phyloP scores from a whole-genome alignment of 2,113 vertebrate species.

The Myocastor coypus region DNA sequence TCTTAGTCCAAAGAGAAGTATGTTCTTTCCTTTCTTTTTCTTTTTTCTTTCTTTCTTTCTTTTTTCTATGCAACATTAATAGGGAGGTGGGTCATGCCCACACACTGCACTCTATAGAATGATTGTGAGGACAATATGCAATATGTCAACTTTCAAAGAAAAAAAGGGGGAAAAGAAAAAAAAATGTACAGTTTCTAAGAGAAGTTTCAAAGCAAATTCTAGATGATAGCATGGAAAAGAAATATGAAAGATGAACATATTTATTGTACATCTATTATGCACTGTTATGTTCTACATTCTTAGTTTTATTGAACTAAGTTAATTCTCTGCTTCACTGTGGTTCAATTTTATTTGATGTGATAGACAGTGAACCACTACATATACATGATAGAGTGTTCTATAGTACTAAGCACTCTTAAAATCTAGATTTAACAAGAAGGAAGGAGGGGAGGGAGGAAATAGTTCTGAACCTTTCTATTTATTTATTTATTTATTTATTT shows the following conservation, averaged over 20 bases:
- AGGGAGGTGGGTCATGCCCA: too few relatives aligned
- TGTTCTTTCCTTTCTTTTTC: too few relatives aligned
- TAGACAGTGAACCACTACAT: neutral
- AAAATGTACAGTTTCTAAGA: neutral
- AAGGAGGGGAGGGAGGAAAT: too few relatives aligned
- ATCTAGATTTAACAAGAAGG: neutral
- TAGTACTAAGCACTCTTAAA: neutral
- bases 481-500: too few relatives aligned
- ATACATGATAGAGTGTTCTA: neutral
- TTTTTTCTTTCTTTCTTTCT: too few relatives aligned
- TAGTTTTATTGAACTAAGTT: neutral
- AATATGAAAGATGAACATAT: neutral
- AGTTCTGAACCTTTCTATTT: too few relatives aligned
- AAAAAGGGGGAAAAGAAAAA: too few relatives aligned
- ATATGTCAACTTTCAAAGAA: too few relatives aligned
- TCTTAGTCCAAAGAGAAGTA: too few relatives aligned
- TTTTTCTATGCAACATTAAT: too few relatives aligned
- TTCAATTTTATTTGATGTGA: neutral
- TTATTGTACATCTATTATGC: neutral
- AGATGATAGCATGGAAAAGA: neutral
- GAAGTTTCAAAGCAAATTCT: neutral
- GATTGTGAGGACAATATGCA: too few relatives aligned
- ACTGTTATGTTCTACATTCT: neutral
- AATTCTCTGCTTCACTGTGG: neutral
- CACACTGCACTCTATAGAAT: too few relatives aligned